Evolutionary conservation across 2,888 invertebrate species (phyloP), one percentile per base, ranked within the genome.

Genomic region (Melanargia galathea): DNA sequence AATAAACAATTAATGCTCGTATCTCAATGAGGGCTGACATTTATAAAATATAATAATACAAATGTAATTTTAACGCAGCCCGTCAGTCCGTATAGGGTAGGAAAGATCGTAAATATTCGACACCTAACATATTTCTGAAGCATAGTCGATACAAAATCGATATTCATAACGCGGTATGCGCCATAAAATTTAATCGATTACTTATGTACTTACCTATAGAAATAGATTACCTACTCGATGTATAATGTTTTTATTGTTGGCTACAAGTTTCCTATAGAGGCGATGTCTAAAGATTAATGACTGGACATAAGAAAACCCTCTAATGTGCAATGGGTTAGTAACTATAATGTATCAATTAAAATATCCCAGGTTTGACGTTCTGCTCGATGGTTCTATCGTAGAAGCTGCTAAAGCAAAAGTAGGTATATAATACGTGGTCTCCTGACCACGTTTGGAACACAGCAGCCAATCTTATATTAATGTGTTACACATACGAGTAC

Each of bases 71-170:
- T 16, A 56, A 40, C 48, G 40, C 46, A 8, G 22, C 13, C 13
- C 26, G 56, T 35, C 2, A 18, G 56, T 24, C 57, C 49, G 10
- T 64, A 40, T 56, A 55, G 6, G 46, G 63, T 26, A 18, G 54
- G 26, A 48, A 8, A 59, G 35, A 22, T 78, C 78, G 78, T 86
- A 80, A 84, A 83, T 82, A 82, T 83, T 82, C 80, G 80, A 80
- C 78, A 81, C 81, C 83, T 82, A 83, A 83, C 82, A 83, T 74
- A 51, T 13, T 57, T 22, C 24, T 57, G 45, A 22, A 43, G 52
- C 30, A 60, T 52, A 52, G 52, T 30, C 11, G 56, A 56, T 45
- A 30, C 11, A 56, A 57, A 45, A 43, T 57, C 30, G 57, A 57
- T 57, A 52, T 52, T 35, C 52, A 52, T 52, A 52, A 35, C 52